These are phyloP conservation scores for Mustelus asterias DNA, from an alignment of 2,113 vertebrate genomes.

Conservation along the genomic window DNA sequence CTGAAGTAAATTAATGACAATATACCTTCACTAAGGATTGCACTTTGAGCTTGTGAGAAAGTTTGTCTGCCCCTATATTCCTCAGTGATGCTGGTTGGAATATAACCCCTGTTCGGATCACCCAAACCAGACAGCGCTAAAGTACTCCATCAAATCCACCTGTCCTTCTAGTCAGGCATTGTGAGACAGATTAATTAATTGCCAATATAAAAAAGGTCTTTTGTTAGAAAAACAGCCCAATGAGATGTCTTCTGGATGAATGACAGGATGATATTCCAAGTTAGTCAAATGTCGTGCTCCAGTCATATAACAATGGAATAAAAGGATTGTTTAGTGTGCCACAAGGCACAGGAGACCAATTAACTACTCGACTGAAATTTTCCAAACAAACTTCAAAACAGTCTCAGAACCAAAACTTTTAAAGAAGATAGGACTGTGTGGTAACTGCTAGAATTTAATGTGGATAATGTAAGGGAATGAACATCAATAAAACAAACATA, in stretches of 20 bases:
- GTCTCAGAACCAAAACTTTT: neutral
- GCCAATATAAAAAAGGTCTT: neutral
- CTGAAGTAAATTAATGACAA: neutral
- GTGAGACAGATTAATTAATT: neutral
- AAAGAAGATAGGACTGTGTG: neutral
- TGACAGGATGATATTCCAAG: neutral
- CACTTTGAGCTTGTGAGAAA: neutral
- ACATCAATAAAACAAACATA: too few species aligned
- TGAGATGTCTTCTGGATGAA: neutral
- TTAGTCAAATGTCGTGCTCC: neutral
- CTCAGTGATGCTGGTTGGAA: too few species aligned
- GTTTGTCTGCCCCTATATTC: neutral
- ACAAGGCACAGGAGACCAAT: neutral
- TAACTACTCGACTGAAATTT: neutral
- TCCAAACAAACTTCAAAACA: neutral
- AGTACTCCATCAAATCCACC: neutral
- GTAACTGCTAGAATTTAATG: neutral
- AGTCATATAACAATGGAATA: neutral
- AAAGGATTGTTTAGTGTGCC: neutral
- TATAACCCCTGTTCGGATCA: neutral
- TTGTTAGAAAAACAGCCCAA: neutral
- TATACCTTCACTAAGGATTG: neutral
- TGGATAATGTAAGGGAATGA: neutral
- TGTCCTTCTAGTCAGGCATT: neutral
- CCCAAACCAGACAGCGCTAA: neutral